Conservation (phyloP, 2,113 vertebrate species). For the Xerus inauris region DNA sequence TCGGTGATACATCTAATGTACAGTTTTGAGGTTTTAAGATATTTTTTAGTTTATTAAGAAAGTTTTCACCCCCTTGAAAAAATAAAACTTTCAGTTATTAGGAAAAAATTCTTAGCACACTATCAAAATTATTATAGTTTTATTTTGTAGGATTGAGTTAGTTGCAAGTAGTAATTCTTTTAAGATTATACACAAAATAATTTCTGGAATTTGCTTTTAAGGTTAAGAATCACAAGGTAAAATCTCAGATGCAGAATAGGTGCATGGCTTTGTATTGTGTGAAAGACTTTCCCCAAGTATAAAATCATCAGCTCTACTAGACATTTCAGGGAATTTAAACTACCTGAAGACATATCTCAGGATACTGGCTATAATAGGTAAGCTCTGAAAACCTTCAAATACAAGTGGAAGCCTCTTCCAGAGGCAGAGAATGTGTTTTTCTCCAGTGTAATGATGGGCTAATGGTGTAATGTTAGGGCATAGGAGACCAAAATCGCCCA, state of each 20-base stretch:
- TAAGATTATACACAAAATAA: not conserved
- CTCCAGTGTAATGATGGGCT: not conserved
- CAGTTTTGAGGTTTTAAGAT: not conserved
- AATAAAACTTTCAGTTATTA: conserved; percentile 12
- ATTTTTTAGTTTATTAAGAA: not conserved
- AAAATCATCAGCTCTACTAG: not conserved
- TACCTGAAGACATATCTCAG: not conserved
- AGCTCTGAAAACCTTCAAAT: not conserved
- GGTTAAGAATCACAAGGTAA: not conserved
- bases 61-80: not conserved
- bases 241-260: not conserved
- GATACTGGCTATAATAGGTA: not conserved
- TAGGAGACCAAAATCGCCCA: not conserved
- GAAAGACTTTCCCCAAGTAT: not conserved
- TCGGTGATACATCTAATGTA: not conserved
- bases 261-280: not conserved
- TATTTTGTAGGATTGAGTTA: not conserved
- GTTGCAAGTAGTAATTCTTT: not conserved
- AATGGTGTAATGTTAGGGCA: not conserved
- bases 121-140: not conserved
- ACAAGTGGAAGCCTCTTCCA: not conserved
- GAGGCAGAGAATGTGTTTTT: not conserved
- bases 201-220: conserved; percentile 50
- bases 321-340: not conserved
- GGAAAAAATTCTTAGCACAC: conserved; percentile 3